Evolutionary conservation across 2,113 vertebrate genomes (phyloP).

Genomic region (Melierax canorus): DNA sequence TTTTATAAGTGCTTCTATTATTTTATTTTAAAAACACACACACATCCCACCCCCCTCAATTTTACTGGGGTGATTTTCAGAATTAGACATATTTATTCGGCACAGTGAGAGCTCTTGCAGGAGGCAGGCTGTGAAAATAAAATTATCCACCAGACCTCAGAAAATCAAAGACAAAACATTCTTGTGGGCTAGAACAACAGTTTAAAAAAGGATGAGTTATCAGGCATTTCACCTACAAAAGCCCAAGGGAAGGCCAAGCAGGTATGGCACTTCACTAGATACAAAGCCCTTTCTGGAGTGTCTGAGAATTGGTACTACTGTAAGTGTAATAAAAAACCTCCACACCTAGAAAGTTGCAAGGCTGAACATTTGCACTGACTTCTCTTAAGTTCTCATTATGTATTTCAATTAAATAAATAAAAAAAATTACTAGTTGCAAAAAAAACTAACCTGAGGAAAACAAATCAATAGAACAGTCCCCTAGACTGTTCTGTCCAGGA

Average conservation of each 20-base stretch:
- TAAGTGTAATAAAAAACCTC: not conserved
- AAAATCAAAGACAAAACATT: not conserved
- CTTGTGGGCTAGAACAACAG: not conserved
- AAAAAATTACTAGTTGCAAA: not conserved
- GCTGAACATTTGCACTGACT: not conserved
- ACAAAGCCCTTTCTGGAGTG: not conserved
- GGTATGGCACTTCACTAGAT: not conserved
- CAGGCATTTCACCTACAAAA: not conserved
- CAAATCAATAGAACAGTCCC: not conserved
- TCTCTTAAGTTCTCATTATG: not conserved
- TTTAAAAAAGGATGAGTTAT: not conserved
- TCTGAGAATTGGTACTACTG: not conserved
- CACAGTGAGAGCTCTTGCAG: not conserved
- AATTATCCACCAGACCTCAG: not conserved
- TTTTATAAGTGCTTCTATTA: not conserved
- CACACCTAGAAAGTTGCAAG: not conserved
- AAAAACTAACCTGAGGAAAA: not conserved
- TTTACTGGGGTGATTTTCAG: not conserved
- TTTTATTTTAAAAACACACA: not conserved
- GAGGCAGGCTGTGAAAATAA: not conserved
- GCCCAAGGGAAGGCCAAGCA: not conserved
- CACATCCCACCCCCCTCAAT: rapidly evolving
- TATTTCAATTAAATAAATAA: not conserved
- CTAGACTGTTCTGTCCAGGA: not conserved
- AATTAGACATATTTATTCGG: not conserved